Evolutionary conservation across 2,888 invertebrate genomes (phyloP), one percentile per base, ranked within the genome.

Genomic region (Sinopyrophorus schimmeli): DNA sequence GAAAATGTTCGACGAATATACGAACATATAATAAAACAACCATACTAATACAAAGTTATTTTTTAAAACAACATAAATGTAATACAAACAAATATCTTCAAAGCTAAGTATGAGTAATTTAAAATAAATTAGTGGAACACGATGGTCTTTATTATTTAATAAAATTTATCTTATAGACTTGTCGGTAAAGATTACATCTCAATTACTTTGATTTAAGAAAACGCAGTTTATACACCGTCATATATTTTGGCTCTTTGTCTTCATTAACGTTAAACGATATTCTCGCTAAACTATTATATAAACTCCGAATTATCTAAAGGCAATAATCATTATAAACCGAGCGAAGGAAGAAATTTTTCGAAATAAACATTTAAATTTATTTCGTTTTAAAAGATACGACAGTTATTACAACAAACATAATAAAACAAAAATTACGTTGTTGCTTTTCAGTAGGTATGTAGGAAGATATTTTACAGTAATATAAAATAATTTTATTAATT

Each of bases 341-440:
- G 23, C 5, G 15, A 15, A 43, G 31, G 28, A 32, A 41, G 34
- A 31, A 40, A 40, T 47, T 34, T 24, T 31, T 15, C 26, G 18
- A 32, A 47, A 47, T 47, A 47, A 49, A 49, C 15, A 38, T 20
- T 44, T 10, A 44, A 49, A 37, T 49, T 43, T 49, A 44, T 49
- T 30, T 43, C 17, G 16, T 49, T 49, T 44, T 49, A 44, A 44
- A 49, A 35, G 49, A 18, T 23, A 17, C 10, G 49, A 44, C 49
- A 31, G 34, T 49, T 49, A 44, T 37, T 30, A 26, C 30, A 15
- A 24, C 41, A 32, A 31, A 21, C 21, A 32, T 32, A 15, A 14
- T 23, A 32, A 32, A 41, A 26, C 31, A 32, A 32, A 31, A 41
- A 24, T 32, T 41, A 41, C 41, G 16, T 32, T 6, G 41, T 32